A percentile compares a stretch with the other conserved stretches of the same genome.
Evolutionary conservation across 1,140 invertebrate genomes (phyloP).

Genomic region (Cherax quadricarinatus): DNA sequence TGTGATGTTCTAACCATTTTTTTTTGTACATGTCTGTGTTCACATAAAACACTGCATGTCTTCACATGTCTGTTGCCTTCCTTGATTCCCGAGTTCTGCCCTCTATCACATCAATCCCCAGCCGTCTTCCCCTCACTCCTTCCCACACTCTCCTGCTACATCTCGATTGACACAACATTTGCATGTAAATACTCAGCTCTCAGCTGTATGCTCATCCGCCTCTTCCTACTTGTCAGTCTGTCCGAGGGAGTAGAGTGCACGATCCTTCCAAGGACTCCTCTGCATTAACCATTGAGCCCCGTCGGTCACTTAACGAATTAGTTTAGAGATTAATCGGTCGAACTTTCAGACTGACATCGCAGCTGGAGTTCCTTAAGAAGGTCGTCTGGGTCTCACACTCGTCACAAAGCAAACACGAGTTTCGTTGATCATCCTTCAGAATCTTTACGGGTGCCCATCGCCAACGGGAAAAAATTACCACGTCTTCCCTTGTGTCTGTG

Average conservation of each 20-base stretch:
- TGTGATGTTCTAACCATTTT: too few species aligned
- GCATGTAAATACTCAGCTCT: constrained; percentile 42
- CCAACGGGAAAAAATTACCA: neutral
- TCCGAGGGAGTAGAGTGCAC: neutral
- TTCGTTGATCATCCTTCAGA: neutral
- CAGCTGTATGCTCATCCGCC: constrained; percentile 33
- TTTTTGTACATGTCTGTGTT: too few species aligned
- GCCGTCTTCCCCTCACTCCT: neutral
- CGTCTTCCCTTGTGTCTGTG: neutral
- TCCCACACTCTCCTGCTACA: constrained; percentile 9
- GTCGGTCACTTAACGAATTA: neutral
- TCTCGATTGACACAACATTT: constrained; percentile 45
- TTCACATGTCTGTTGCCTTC: too few species aligned
- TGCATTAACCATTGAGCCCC: neutral
- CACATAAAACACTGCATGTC: too few species aligned
- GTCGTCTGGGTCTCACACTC: constrained; percentile 8
- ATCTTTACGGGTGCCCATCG: constrained; percentile 16
- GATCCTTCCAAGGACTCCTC: neutral
- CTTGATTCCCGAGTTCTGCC: too few species aligned
- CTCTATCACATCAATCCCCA: neutral
- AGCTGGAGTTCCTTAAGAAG: neutral
- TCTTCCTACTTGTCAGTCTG: neutral
- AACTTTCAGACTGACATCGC: neutral
- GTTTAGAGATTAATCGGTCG: neutral
- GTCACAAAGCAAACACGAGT: constrained; percentile 15